Percentiles rank a stretch among this genome's conserved stretches.
Conservation (phyloP, 2,113 vertebrate genomes). For the Varanus komodoensis region DNA sequence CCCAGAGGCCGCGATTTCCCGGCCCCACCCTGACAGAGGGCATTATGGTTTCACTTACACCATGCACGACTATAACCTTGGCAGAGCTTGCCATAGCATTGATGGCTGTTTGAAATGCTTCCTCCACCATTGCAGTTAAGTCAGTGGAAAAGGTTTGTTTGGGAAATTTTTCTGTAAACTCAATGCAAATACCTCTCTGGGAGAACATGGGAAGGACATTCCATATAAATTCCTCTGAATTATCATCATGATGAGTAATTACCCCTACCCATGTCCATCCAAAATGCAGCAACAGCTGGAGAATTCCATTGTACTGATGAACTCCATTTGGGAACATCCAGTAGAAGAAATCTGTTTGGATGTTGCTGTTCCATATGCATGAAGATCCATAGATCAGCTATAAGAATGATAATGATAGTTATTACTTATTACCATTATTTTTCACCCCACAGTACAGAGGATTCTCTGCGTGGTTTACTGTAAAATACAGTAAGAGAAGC, state of each 20-base stretch:
- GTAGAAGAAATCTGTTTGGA: not conserved
- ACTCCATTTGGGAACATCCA: not conserved
- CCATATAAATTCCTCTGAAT: not conserved
- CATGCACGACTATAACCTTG: not conserved
- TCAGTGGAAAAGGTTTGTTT: not conserved
- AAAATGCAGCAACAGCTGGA: not conserved
- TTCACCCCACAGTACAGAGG: no score
- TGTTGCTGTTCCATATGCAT: no score
- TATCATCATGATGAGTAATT: not conserved
- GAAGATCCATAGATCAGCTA: not conserved
- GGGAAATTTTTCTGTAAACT: not conserved
- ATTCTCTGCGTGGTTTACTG: no score
- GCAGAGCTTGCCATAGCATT: not conserved
- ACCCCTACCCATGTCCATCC: slow-evolving; percentile 5
- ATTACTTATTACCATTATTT: no score
- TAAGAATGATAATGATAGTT: no score
- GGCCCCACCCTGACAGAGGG: not conserved
- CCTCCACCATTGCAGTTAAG: not conserved
- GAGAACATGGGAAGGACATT: not conserved
- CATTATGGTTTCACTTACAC: not conserved
- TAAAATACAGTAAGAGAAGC: no score
- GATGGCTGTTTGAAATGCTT: not conserved
- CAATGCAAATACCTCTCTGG: not conserved
- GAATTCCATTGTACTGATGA: not conserved
- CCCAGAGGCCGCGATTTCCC: no score